phyloP scores from a whole-genome alignment of 2,113 vertebrate species.

The Bothrops jararaca region DNA sequence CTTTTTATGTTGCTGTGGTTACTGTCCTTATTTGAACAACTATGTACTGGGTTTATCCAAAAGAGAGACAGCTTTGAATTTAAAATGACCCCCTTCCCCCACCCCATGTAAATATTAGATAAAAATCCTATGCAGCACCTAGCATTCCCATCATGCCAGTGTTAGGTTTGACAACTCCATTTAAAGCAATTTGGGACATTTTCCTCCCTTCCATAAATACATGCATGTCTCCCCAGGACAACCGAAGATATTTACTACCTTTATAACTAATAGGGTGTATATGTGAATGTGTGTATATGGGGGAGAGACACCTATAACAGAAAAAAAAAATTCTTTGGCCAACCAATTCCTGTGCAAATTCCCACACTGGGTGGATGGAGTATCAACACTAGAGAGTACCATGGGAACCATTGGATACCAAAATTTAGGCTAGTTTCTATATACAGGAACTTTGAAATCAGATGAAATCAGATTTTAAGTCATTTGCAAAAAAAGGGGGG shows the following conservation, averaged over 20 bases:
- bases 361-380: no score
- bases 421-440: no score
- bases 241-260: neutral
- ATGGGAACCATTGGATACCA: no score
- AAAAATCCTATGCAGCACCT: neutral
- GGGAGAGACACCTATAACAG: neutral
- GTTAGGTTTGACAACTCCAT: neutral
- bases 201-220: neutral
- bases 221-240: neutral
- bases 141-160: neutral
- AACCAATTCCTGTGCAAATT: no score
- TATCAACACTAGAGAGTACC: no score
- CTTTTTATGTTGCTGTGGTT: neutral
- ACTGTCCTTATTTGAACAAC: constrained; percentile 9
- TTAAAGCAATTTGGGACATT: neutral
- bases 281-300: neutral
- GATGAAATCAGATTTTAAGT: no score
- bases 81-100: neutral
- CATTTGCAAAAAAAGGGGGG: no score
- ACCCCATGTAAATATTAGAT: neutral
- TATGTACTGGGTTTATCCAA: neutral
- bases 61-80: neutral
- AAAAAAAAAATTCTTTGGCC: neutral
- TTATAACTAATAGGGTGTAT: neutral
- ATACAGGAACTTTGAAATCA: no score